Conservation (phyloP, 1,140 invertebrate species). For the Aphelenchoides besseyi region DNA sequence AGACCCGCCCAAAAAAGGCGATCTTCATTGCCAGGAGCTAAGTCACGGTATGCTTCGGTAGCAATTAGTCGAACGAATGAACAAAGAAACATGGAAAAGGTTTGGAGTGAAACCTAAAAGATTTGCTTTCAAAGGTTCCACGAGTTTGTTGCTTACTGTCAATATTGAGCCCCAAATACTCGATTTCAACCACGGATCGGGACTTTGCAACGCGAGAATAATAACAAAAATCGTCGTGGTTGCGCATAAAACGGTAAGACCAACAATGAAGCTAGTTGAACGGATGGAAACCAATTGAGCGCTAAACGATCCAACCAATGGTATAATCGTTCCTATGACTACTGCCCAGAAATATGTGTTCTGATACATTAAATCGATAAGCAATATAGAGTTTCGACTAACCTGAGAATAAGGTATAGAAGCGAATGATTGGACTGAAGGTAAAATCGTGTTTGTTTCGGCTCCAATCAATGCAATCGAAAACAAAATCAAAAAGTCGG, state of each 20-base stretch:
- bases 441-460: neutral
- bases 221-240: neutral
- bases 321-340: neutral
- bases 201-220: neutral
- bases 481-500: neutral
- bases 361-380: too few relatives aligned
- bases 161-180: neutral
- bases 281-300: neutral
- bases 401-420: slow-evolving; percentile 9
- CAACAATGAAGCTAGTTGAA: neutral
- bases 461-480: neutral
- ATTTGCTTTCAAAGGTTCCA: too few relatives aligned
- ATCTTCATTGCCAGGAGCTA: neutral
- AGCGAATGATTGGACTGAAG: neutral
- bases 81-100: neutral
- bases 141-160: slow-evolving; percentile 6
- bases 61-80: neutral
- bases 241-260: neutral
- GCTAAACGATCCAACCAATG: neutral
- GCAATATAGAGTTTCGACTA: too few relatives aligned
- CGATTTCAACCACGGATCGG: slow-evolving; percentile 2
- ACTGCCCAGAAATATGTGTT: slow-evolving; percentile 2
- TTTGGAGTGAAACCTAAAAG: neutral
- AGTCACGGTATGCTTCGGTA: neutral
- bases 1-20: slow-evolving; percentile 7